Base-by-base conservation (phyloP, 2,797 vertebrate genomes). In the Microctenopoma steveboyesi region DNA sequence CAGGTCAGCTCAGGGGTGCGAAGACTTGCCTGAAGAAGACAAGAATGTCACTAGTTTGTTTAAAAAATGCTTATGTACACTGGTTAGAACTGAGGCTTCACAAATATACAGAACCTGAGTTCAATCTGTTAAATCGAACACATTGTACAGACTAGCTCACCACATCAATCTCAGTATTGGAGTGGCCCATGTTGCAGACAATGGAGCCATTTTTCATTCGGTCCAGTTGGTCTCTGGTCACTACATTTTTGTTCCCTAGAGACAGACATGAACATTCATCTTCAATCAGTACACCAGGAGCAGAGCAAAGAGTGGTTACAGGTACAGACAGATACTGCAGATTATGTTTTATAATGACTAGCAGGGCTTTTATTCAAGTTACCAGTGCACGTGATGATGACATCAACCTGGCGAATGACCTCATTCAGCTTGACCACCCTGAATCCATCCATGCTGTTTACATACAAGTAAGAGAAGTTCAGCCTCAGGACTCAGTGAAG, bases 131-230 rank as follows among this genome's bases (percentile, higher is more conserved):
- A 39, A 60, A 16, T 57, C 49, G 55, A 15, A 68, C 33, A 10
- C 18, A 47, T 16, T 2, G 2, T n/a, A 13, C 64, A 18, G 22
- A 14, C 74, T n/a, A 58, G 4, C 54, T 85, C 84, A 98, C 97
- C 94, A 98, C 97, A 5, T 98, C 97, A 0, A 98, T 98, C 91
- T 98, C 97, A 0, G 97, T 98, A 82, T 98, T 98, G 85, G 97
- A 98, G 90, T 98, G 97, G 35, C 97, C 97, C 97, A 98, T 98
- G 85, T 98, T 98, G 90, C 97, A 98, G 1, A 98, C 96, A 3
- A 98, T 97, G 58, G 95, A 95, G 79, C 96, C 96, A 61, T 98
- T 98, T 87, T 98, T 98, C 96, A 98, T 97, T 40, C 97, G 90
- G 69, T 98, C 97, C 89, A 98, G 92, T 76, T 98, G 97, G 39